phyloP scores from a whole-genome alignment of 2,888 invertebrate genomes.

The Leucania comma region DNA sequence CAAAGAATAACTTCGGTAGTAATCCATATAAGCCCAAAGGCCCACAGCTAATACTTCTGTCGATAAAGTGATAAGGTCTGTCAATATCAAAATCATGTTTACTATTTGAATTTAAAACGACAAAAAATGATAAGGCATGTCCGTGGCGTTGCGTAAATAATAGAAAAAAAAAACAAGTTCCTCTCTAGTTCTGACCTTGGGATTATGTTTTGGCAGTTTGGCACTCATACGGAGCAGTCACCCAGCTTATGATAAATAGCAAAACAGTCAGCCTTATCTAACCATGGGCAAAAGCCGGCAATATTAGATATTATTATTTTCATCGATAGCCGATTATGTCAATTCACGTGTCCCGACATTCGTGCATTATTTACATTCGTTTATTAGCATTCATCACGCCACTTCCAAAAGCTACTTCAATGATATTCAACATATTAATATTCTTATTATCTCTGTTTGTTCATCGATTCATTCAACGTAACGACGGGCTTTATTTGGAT shows the following conservation, averaged over 20 bases:
- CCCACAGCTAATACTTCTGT: slow-evolving; percentile 4
- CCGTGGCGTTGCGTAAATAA: neutral
- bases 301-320: slow-evolving; percentile 25
- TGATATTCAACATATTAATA: slow-evolving; percentile 31
- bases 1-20: slow-evolving; percentile 15
- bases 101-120: neutral
- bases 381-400: slow-evolving; percentile 39
- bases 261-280: slow-evolving; percentile 23
- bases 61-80: slow-evolving; percentile 4
- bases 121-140: slow-evolving; percentile 18
- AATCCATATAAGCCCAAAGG: slow-evolving; percentile 20
- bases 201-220: slow-evolving; percentile 28
- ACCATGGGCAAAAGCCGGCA: slow-evolving; percentile 9
- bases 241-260: slow-evolving; percentile 5
- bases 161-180: slow-evolving; percentile 27
- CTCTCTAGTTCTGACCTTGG: slow-evolving; percentile 32
- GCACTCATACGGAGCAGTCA: slow-evolving; percentile 11
- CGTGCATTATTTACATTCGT: slow-evolving; percentile 13
- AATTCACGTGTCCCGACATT: slow-evolving; percentile 30
- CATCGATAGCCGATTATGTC: neutral
- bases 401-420: slow-evolving; percentile 24
- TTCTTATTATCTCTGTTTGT: slow-evolving; percentile 23
- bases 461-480: slow-evolving; percentile 2
- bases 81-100: neutral
- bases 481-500: neutral